Conservation (phyloP, 2,888 invertebrate species). For the Phalera bucephala region DNA sequence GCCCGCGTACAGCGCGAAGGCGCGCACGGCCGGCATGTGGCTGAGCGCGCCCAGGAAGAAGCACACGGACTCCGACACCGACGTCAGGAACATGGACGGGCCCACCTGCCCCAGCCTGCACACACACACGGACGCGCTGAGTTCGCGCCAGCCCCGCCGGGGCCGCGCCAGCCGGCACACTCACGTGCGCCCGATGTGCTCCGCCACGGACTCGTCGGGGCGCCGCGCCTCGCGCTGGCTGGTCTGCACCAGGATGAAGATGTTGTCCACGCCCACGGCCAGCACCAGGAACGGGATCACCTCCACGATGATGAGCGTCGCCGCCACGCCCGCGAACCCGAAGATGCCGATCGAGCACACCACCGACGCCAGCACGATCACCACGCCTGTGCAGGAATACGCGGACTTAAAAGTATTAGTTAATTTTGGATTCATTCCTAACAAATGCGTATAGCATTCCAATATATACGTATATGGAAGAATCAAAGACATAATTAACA, state of each 20-base stretch:
- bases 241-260: constrained; percentile 98
- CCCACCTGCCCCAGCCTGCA: constrained; percentile 93
- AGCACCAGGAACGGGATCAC: constrained; percentile 99
- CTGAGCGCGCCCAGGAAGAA: constrained; percentile 98
- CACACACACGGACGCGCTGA: not conserved
- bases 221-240: constrained; percentile 91
- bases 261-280: constrained; percentile 99
- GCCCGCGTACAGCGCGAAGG: constrained; percentile 98
- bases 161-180: constrained; percentile 22
- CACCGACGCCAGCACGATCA: constrained; percentile 97
- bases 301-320: constrained; percentile 98
- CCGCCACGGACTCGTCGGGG: constrained; percentile 90
- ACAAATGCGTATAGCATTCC: too few species aligned
- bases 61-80: constrained; percentile 96
- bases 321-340: constrained; percentile 94
- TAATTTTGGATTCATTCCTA: too few species aligned
- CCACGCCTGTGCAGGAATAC: constrained; percentile 86
- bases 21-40: constrained; percentile 98
- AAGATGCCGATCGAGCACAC: constrained; percentile 96
- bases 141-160: too few species aligned
- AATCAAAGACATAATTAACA: too few species aligned
- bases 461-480: too few species aligned
- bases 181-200: constrained; percentile 93
- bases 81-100: constrained; percentile 97
- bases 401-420: too few species aligned